phyloP scores from a whole-genome alignment of 2,797 vertebrate genomes.

The Pipistrellus nathusii region DNA sequence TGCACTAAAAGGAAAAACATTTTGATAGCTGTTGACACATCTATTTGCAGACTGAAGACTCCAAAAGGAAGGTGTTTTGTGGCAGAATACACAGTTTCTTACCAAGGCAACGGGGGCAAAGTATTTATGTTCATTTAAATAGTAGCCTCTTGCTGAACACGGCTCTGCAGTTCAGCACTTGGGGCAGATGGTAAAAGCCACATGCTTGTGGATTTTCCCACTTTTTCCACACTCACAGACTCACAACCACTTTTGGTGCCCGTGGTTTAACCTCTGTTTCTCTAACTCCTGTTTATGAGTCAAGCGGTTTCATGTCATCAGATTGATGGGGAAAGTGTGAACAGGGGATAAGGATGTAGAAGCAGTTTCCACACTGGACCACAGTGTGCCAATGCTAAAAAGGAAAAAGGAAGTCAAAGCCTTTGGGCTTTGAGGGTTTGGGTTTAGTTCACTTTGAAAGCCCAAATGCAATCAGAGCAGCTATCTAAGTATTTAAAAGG shows the following conservation, averaged over 20 bases:
- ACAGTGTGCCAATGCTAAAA: conserved; percentile 70
- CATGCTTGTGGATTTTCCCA: conserved; percentile 88
- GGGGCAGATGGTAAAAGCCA: conserved; percentile 86
- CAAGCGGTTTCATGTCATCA: conserved; percentile 86
- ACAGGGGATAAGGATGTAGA: conserved; percentile 82
- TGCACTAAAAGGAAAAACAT: conserved; percentile 5
- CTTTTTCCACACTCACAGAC: conserved; percentile 87
- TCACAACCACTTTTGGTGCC: conserved; percentile 85
- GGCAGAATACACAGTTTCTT: conserved; percentile 66
- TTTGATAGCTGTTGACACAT: conserved; percentile 19
- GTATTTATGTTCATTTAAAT: conserved; percentile 71
- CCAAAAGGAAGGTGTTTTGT: conserved; percentile 70
- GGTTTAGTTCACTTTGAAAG: conserved; percentile 32
- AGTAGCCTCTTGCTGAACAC: conserved; percentile 75
- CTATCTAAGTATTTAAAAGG: conserved; percentile 23
- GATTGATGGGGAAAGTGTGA: conserved; percentile 85
- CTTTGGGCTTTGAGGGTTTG: not conserved
- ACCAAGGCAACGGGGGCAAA: conserved; percentile 57
- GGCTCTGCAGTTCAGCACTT: conserved; percentile 74
- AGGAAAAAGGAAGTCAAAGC: conserved; percentile 57
- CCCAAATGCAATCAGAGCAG: conserved; percentile 20
- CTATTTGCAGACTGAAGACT: conserved; percentile 52
- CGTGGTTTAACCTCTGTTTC: conserved; percentile 89
- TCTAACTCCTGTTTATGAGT: conserved; percentile 88
- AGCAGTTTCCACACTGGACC: conserved; percentile 82